A percentile compares a stretch with the other conserved stretches of the same genome.
Conservation (phyloP, 2,797 vertebrate species). For the Poeciliopsis turneri region DNA sequence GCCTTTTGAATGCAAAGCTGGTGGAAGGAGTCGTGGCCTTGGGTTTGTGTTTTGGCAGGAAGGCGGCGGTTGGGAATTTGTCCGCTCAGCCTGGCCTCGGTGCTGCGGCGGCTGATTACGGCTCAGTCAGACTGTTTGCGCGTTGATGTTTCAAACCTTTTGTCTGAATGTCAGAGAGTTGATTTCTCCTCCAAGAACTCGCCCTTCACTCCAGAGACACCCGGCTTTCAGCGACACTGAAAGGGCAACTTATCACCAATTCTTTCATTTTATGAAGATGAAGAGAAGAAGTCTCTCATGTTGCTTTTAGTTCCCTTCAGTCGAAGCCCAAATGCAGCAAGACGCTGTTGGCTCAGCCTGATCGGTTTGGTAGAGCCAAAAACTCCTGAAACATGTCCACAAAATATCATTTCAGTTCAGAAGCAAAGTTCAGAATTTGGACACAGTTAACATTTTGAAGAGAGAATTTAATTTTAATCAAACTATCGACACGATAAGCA, state of each 20-base stretch:
- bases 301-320: background rate
- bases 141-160: conserved; percentile 36
- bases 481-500: no score
- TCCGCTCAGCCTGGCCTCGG: conserved; percentile 43
- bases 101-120: conserved; percentile 36
- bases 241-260: background rate
- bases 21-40: conserved; percentile 66
- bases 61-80: conserved; percentile 31
- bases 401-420: no score
- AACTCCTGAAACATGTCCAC: background rate
- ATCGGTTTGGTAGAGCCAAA: background rate
- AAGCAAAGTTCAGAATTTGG: no score
- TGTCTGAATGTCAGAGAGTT: conserved; percentile 34
- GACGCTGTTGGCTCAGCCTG: background rate
- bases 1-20: conserved; percentile 70
- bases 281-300: background rate
- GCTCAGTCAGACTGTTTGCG: conserved; percentile 42
- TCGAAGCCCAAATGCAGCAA: background rate
- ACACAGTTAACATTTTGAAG: no score
- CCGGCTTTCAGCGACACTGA: conserved; percentile 5
- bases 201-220: conserved; percentile 30
- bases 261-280: background rate
- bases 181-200: background rate
- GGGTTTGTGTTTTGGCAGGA: conserved; percentile 65
- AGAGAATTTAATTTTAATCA: no score